Base-by-base conservation (phyloP, 2,113 vertebrate species). In the Canis aureus region DNA sequence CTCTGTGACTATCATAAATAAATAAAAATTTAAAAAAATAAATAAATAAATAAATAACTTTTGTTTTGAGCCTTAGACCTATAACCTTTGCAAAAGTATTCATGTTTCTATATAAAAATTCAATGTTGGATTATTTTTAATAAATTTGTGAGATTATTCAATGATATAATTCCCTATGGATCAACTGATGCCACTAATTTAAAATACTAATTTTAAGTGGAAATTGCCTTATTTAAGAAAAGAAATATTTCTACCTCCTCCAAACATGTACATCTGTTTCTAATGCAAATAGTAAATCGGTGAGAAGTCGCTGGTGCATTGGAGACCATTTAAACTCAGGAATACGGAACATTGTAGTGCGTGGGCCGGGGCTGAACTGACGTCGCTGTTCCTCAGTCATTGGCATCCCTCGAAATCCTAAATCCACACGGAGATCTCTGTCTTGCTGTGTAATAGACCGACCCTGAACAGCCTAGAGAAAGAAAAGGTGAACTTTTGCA, bases 301-400 rank as follows among this genome's bases (percentile, higher is more conserved):
- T 99, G 95, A 99, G 99, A 73, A 99, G 98, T 73, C 99, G 98
- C 98, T 99, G 99, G 97, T 99, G 99, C 99, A 99, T 99, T 17
- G 99, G 99, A 17, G 99, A 99, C 99, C 99, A 99, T 93, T 99
- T 99, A 98, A 99, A 99, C 97, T 99, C 99, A 32, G 99, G 99
- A 97, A 99, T 99, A 67, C 99, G 99, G 98, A 99, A 99, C 99
- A 99, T 99, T 4, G 99, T 99, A 5, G 99, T 99, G 91, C 99
- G 99, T 0, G 99, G 99, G 23, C 99, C 99, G 0, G 99, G 99
- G 97, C 99, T 99, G 98, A 99, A 99, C 98, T 99, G 99, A 8
- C 99, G 99, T 2, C 99, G 98, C 97, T 99, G 99, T 83, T 99
- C 99, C 95, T 99, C 99, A 0, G 99, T 99, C 99, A 99, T 99